Percentiles rank a stretch among this genome's conserved stretches.
phyloP scores from a whole-genome alignment of 2,888 invertebrate genomes.

The Selenia dentaria region DNA sequence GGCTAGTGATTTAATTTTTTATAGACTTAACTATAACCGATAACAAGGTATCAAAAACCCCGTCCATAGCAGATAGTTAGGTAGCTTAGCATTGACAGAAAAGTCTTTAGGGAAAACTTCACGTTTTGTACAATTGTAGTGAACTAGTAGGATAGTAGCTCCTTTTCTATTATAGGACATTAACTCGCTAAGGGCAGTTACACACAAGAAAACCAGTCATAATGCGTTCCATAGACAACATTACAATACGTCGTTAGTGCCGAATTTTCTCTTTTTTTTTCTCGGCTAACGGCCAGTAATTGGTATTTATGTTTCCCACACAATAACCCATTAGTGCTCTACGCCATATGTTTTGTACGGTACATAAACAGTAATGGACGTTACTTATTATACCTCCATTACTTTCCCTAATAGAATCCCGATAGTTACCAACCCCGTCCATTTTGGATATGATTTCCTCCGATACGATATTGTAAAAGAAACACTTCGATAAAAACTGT shows the following conservation, averaged over 20 bases:
- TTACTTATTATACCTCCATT: slow-evolving; percentile 41
- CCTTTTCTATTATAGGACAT: slow-evolving; percentile 19
- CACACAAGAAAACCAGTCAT: slow-evolving; percentile 38
- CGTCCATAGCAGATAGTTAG: no score
- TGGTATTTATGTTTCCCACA: slow-evolving; percentile 62
- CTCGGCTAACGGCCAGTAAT: slow-evolving; percentile 45
- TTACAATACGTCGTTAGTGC: slow-evolving; percentile 44
- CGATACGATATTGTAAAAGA: slow-evolving; percentile 7
- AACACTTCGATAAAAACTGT: no score
- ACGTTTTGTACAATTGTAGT: background rate
- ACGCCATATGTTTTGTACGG: slow-evolving; percentile 47
- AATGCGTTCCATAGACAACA: slow-evolving; percentile 42
- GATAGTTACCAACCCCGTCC: background rate
- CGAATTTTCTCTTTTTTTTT: slow-evolving; percentile 30
- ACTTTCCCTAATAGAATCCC: slow-evolving; percentile 29
- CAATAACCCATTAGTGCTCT: slow-evolving; percentile 60
- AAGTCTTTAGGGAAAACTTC: background rate
- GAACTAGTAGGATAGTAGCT: background rate
- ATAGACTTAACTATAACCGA: no score
- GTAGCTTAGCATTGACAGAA: no score
- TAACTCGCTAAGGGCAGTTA: slow-evolving; percentile 37
- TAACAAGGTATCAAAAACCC: no score
- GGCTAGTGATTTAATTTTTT: no score
- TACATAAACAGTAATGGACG: slow-evolving; percentile 42
- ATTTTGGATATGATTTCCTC: background rate